Base-by-base conservation (phyloP, 2,888 invertebrate genomes). In the Euphydryas editha region DNA sequence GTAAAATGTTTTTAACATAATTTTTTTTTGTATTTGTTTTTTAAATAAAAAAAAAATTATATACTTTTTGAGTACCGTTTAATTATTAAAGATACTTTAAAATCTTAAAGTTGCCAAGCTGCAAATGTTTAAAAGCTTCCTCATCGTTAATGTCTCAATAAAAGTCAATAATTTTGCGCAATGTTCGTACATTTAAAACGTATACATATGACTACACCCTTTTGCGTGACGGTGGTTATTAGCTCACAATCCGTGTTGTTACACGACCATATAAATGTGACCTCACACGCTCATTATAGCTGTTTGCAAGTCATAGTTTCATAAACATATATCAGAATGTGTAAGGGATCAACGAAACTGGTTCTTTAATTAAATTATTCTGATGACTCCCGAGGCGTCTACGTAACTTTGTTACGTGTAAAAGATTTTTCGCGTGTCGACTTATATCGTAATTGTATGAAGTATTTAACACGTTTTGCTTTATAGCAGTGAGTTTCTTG, bases 161-260 rank as follows among this genome's bases (percentile, higher is more conserved):
- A 76, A 73, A 73, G 70, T 74, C 75, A 76, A 78, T 79, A 78
- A 78, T 80, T 78, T n/a, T 76, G 74, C 72, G 72, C 75, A 76
- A 72, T 73, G 71, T 78, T 76, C 73, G 75, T 76, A 73, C 78
- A 78, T 78, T 79, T 79, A 76, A 77, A 76, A 76, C 77, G 73
- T 77, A 72, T n/a, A n/a, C 69, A 69, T 62, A 78, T 75, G 75
- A 72, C 75, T 74, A 76, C 77, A 76, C 80, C 80, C 79, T 76
- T 77, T 78, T 74, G 78, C 80, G 81, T 82, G 82, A 72, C 75
- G 65, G 72, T 68, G 65, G 73, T 78, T 76, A 81, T 79, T 78
- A 79, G 79, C 74, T 77, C 74, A 75, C 71, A 73, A 76, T 78
- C 75, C 77, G 79, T 76, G 79, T 76, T 75, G 67, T 68, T 72